Conservation (phyloP, 2,113 vertebrate genomes). For the Antechinus flavipes region DNA sequence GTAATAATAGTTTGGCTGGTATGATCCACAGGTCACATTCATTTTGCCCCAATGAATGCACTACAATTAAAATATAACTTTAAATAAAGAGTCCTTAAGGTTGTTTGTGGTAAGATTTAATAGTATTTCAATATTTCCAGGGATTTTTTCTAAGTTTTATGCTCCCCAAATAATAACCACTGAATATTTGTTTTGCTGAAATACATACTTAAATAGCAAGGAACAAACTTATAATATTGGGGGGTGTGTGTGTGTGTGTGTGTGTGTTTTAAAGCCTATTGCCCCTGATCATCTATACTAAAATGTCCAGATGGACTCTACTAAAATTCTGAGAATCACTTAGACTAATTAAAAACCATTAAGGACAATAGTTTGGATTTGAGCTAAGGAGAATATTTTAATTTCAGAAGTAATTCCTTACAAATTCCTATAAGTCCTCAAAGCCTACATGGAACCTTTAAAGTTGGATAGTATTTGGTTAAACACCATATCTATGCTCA, state of each 20-base stretch:
- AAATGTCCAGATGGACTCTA: background rate
- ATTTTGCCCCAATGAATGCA: background rate
- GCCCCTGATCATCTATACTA: background rate
- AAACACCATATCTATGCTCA: background rate
- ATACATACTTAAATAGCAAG: background rate
- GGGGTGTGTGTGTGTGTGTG: background rate
- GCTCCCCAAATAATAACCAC: background rate
- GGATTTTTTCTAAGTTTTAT: constrained; percentile 18
- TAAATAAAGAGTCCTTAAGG: background rate
- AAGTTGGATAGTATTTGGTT: background rate
- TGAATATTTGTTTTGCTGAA: background rate
- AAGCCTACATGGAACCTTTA: background rate
- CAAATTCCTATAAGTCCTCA: background rate
- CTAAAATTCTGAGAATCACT: background rate
- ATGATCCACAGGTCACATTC: background rate
- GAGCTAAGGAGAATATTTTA: background rate
- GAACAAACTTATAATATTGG: background rate
- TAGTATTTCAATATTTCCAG: constrained; percentile 10
- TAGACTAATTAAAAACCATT: background rate
- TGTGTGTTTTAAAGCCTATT: background rate
- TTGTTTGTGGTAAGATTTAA: background rate
- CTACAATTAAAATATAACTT: background rate
- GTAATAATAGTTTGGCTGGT: background rate
- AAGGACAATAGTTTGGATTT: background rate
- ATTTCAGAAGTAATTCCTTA: background rate